phyloP scores from a whole-genome alignment of 2,797 vertebrate genomes.

The Zalophus californianus region DNA sequence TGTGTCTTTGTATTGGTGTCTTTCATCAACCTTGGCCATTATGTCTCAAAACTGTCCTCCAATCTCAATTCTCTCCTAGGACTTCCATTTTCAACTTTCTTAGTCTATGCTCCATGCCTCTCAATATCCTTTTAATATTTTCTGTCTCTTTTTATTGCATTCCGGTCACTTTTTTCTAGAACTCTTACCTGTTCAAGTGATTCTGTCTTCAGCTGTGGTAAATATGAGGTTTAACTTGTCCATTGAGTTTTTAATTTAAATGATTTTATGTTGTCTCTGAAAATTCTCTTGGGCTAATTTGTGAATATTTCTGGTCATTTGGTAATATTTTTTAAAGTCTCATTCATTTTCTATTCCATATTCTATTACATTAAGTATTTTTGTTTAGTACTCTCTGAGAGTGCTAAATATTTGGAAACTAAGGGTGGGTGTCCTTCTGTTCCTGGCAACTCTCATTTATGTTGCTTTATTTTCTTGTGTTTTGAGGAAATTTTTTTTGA shows the following conservation, averaged over 20 bases:
- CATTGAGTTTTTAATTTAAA: neutral
- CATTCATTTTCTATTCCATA: neutral
- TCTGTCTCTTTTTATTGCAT: neutral
- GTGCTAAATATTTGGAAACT: slow-evolving; percentile 8
- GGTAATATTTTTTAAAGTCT: neutral
- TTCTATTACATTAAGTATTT: slow-evolving; percentile 24
- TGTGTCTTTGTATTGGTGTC: neutral
- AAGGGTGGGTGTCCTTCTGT: neutral
- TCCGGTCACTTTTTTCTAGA: neutral
- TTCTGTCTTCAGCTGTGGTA: neutral
- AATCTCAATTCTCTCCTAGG: neutral
- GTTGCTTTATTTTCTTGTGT: slow-evolving; percentile 49
- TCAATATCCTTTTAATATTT: neutral
- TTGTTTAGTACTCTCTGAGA: neutral
- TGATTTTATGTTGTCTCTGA: neutral
- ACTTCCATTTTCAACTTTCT: neutral
- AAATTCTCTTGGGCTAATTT: slow-evolving; percentile 11
- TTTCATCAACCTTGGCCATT: neutral
- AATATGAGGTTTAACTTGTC: neutral
- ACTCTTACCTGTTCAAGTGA: neutral
- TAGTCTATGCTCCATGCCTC: neutral
- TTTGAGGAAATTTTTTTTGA: neutral
- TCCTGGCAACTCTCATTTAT: neutral
- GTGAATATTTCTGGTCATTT: neutral
- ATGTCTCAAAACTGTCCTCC: neutral